A percentile compares a stretch with the other conserved stretches of the same genome.
These are phyloP conservation scores for Falco naumanni DNA, from an alignment of 2,797 vertebrate genomes.

Conservation along the genomic window DNA sequence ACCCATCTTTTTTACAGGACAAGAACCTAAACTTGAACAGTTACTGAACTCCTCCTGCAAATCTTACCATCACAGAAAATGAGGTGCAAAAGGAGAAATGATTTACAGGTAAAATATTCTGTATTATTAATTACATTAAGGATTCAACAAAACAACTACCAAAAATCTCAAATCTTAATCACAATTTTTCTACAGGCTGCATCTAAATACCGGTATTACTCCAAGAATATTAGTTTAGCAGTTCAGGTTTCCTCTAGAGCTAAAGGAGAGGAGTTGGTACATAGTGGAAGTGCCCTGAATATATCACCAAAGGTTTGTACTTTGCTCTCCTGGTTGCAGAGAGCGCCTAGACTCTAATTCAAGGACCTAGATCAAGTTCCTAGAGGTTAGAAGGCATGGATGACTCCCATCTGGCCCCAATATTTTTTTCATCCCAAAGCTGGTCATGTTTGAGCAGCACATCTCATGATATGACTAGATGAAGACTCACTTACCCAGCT, in stretches of 20 bases:
- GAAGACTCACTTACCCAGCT: background rate
- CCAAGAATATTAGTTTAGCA: background rate
- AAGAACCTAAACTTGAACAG: background rate
- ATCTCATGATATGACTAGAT: background rate
- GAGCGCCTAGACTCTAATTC: background rate
- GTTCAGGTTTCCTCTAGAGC: background rate
- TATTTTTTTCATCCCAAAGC: background rate
- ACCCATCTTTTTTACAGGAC: background rate
- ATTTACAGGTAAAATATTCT: background rate
- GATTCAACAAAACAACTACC: background rate
- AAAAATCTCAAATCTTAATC: background rate
- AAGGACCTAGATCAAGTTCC: background rate
- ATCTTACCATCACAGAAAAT: background rate
- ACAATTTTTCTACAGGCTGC: background rate
- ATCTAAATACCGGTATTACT: background rate
- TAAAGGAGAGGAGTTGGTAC: background rate
- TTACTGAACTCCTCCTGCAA: background rate
- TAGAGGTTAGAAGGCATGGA: background rate
- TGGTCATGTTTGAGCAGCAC: background rate
- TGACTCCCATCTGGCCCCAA: background rate
- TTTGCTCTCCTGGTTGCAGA: background rate
- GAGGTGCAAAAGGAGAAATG: background rate
- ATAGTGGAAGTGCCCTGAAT: background rate
- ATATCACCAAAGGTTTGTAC: background rate
- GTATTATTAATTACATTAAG: background rate